Percentiles rank a stretch among this genome's conserved stretches.
Conservation (phyloP, 2,797 vertebrate genomes). For the Hozukius guyotensis region DNA sequence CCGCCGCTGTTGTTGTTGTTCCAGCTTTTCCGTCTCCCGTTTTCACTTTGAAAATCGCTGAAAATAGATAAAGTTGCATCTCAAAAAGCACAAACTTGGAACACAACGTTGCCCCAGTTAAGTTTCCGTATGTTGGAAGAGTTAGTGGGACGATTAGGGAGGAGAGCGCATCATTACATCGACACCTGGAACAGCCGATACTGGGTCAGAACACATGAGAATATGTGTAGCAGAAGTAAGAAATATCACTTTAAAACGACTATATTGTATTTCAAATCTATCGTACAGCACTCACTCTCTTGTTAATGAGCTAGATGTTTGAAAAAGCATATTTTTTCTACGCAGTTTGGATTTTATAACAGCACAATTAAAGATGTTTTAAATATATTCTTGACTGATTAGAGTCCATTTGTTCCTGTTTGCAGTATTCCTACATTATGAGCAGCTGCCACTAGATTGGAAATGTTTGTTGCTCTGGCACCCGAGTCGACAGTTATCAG, state of each 20-base stretch:
- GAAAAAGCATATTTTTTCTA: conserved; percentile 68
- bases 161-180: neutral
- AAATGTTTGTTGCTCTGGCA: neutral
- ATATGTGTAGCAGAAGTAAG: conserved; percentile 3
- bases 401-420: neutral
- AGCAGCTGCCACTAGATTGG: neutral
- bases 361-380: conserved; percentile 70
- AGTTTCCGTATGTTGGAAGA: conserved; percentile 12
- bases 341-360: conserved; percentile 71
- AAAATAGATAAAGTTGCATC: conserved; percentile 14
- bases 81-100: conserved; percentile 2
- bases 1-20: neutral
- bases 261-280: conserved; percentile 10
- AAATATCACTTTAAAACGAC: conserved; percentile 51
- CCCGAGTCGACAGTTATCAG: no score
- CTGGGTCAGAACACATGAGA: conserved; percentile 49
- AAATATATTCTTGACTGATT: conserved; percentile 15
- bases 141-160: conserved; percentile 7
- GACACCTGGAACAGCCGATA: conserved; percentile 35
- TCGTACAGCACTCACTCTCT: conserved; percentile 20
- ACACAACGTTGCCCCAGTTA: conserved; percentile 27
- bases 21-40: conserved; percentile 1
- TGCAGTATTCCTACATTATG: neutral
- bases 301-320: conserved; percentile 45
- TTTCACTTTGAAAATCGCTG: conserved; percentile 17